Evolutionary conservation across 1,140 invertebrate genomes (phyloP).

Genomic region (Thaumetopoea pityocampa): DNA sequence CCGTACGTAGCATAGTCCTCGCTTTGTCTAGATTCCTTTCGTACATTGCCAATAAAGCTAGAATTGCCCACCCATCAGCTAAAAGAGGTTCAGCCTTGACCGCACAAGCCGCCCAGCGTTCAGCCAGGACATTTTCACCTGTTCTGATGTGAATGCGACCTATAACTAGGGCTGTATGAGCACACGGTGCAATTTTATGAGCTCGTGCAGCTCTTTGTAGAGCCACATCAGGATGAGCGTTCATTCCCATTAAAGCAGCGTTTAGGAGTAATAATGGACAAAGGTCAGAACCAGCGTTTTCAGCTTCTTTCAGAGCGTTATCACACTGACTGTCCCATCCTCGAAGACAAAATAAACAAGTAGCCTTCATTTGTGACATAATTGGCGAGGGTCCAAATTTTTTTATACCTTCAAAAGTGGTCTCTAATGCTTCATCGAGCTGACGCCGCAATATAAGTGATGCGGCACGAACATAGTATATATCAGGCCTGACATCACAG

Average conservation of each 20-base stretch:
- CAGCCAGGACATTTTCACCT: slow-evolving; percentile 36
- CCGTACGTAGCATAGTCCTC: slow-evolving; percentile 48
- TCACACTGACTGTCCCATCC: slow-evolving; percentile 60
- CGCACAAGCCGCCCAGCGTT: slow-evolving; percentile 54
- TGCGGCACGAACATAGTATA: slow-evolving; percentile 49
- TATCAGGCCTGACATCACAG: slow-evolving; percentile 25
- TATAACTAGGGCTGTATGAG: slow-evolving; percentile 46
- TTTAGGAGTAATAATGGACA: slow-evolving; percentile 41
- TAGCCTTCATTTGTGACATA: slow-evolving; percentile 51
- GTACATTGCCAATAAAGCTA: slow-evolving; percentile 48
- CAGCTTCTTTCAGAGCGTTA: slow-evolving; percentile 39
- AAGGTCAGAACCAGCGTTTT: slow-evolving; percentile 37
- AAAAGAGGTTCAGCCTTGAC: slow-evolving; percentile 52
- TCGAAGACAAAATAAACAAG: slow-evolving; percentile 34
- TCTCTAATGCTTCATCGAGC: slow-evolving; percentile 33
- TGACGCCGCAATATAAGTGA: slow-evolving; percentile 40
- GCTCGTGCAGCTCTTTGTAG: slow-evolving; percentile 55
- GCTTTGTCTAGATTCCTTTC: slow-evolving; percentile 46
- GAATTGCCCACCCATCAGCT: slow-evolving; percentile 57
- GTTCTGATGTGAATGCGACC: slow-evolving; percentile 42
- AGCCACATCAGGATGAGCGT: slow-evolving; percentile 32
- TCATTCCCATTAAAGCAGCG: slow-evolving; percentile 41
- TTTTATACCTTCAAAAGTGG: slow-evolving; percentile 37
- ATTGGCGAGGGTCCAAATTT: slow-evolving; percentile 48
- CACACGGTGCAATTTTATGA: slow-evolving; percentile 51